Base-by-base conservation (phyloP, 2,888 invertebrate species). In the Dyspetes luteomarginatus region DNA sequence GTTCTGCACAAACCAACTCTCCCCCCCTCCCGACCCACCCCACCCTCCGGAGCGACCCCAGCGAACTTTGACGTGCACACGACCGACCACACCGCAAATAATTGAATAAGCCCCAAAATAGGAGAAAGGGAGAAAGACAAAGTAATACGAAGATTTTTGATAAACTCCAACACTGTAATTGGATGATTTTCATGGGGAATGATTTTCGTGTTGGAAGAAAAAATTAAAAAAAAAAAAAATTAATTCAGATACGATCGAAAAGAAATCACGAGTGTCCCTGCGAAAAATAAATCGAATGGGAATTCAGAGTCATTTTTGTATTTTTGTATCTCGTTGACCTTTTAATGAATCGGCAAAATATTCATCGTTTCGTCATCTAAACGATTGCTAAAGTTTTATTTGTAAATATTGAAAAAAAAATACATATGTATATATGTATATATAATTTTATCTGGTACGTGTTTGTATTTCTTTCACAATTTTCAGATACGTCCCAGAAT, bases 141-240 rank as follows among this genome's bases (percentile, higher is more conserved):
- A 68, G 78, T 76, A 78, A 81, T 78, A 81, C 67, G 79, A 76
- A 90, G 89, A 89, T 90, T 84, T 78, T 30, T 85, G 89, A 89
- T 90, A 89, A 78, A 48, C 12, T 26, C 74, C 28, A 2, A n/a
- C 30, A 77, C 76, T 83, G 84, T 90, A 90, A 91, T 91, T 91
- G 89, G 88, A 90, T 90, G 88, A 90, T 91, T 89, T 90, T 91
- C 90, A 88, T 86, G 90, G 90, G 90, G 87, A 90, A 88, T 87
- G 88, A 84, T 84, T 87, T 68, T 26, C 43, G 43, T 24, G 24
- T 15, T 30, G 2, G 7, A 43, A n/a, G 12, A 28, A 12, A 36
- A 15, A 24, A 68, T 17, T 30, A 73, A 58, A 72, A 55, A 22
- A 9, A 30, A 26, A 64, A 73, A 22, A 19, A 9, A 52, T 68